Percentiles rank a stretch among this genome's conserved stretches.
phyloP scores from a whole-genome alignment of 2,113 vertebrate species.

The Lophotis ruficrista region DNA sequence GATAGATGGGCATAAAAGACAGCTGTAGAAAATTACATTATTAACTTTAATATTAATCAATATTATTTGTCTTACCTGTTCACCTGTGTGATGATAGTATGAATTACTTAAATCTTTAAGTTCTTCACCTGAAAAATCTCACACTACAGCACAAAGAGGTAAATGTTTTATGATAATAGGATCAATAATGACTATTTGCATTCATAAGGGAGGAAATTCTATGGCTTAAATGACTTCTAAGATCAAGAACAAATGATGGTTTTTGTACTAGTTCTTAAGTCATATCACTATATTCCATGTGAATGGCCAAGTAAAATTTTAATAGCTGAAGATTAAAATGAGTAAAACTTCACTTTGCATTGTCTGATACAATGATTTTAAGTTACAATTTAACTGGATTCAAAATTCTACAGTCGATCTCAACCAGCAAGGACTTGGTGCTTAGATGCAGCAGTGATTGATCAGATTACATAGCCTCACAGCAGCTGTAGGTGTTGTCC shows the following conservation, averaged over 20 bases:
- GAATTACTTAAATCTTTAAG: not conserved
- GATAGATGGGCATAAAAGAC: not conserved
- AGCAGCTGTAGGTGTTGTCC: not conserved
- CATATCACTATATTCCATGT: not conserved
- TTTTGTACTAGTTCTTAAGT: not conserved
- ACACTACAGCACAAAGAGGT: not conserved
- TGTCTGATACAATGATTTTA: not conserved
- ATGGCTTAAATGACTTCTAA: not conserved
- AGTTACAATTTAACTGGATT: not conserved
- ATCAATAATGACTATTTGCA: not conserved
- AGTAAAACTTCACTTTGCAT: not conserved
- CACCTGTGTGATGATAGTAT: not conserved
- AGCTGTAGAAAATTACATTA: not conserved
- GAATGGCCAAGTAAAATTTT: conserved; percentile 1
- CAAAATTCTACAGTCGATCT: not conserved
- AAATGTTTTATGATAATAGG: not conserved
- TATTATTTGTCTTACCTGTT: not conserved
- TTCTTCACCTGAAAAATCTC: not conserved
- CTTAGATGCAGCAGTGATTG: not conserved
- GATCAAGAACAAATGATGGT: not conserved
- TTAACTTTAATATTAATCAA: not conserved
- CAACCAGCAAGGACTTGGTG: not conserved
- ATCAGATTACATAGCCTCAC: not conserved
- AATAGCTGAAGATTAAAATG: conserved; percentile 1
- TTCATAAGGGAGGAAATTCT: not conserved